Evolutionary conservation across 2,113 vertebrate genomes (phyloP).

Genomic region (Piprites chloris): DNA sequence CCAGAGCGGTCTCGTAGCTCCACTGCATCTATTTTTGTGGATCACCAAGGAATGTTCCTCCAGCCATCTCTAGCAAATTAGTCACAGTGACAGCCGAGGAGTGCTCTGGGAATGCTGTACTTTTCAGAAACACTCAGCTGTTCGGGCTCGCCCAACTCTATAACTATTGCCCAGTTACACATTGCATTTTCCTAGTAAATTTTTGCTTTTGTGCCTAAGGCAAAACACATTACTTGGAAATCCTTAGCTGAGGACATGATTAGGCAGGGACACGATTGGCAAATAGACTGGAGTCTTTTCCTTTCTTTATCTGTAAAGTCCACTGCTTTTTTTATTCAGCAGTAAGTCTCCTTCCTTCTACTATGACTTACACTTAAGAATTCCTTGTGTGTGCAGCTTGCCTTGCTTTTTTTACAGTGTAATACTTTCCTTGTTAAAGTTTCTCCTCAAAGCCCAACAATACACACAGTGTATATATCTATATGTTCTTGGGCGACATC

Average conservation of each 20-base stretch:
- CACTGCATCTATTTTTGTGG: slow-evolving; percentile 38
- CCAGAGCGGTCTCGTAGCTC: background rate
- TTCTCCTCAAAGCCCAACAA: background rate
- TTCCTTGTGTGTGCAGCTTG: background rate
- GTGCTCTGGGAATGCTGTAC: background rate
- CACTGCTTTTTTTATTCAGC: background rate
- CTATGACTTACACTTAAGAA: background rate
- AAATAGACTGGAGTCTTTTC: background rate
- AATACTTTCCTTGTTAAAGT: background rate
- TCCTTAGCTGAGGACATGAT: background rate
- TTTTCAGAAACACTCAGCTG: background rate
- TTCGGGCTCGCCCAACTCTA: background rate
- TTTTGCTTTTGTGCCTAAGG: background rate
- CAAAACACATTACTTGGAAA: background rate
- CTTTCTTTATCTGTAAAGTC: background rate
- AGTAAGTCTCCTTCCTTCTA: background rate
- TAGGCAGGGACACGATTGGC: background rate
- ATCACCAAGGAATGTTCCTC: slow-evolving; percentile 14
- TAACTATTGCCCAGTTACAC: background rate
- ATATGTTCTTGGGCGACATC: background rate
- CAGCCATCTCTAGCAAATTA: slow-evolving; percentile 17
- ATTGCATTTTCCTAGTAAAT: background rate
- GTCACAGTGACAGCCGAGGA: slow-evolving; percentile 7
- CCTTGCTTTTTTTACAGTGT: background rate
- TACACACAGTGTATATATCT: background rate